phyloP scores from a whole-genome alignment of 2,113 vertebrate genomes.

The Charina bottae region DNA sequence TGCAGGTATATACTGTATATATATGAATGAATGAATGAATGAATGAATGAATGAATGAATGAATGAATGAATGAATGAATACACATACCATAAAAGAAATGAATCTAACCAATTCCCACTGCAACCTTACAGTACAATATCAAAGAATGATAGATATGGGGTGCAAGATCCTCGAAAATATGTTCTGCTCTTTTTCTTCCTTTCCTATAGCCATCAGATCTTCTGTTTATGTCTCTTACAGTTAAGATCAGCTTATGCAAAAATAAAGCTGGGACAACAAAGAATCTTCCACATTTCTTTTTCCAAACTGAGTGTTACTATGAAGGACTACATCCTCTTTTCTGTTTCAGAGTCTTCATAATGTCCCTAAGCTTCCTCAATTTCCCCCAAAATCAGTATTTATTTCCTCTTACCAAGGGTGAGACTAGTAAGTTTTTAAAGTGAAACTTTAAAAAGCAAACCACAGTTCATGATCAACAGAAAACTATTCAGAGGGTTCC shows the following conservation, averaged over 20 bases:
- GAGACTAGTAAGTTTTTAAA: too few relatives aligned
- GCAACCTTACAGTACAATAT: background rate
- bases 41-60: background rate
- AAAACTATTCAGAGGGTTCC: background rate
- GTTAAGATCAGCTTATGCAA: accelerated
- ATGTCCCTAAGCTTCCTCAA: conserved; percentile 35
- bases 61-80: background rate
- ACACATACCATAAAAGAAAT: background rate
- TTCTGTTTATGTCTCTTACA: background rate
- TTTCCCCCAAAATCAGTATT: conserved; percentile 52
- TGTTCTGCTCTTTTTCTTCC: background rate
- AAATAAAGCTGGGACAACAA: accelerated
- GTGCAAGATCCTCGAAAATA: background rate
- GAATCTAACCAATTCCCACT: background rate
- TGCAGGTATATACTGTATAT: background rate
- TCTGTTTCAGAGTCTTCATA: conserved; percentile 61
- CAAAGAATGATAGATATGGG: background rate
- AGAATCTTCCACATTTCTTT: conserved; percentile 45
- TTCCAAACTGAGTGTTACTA: background rate
- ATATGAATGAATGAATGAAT: background rate
- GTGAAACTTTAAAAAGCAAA: background rate
- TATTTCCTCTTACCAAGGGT: conserved; percentile 65
- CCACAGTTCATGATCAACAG: background rate
- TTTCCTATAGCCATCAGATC: background rate
- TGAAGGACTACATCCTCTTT: conserved; percentile 31